Evolutionary conservation across 2,797 vertebrate genomes (phyloP).

Genomic region (Staurois parvus): DNA sequence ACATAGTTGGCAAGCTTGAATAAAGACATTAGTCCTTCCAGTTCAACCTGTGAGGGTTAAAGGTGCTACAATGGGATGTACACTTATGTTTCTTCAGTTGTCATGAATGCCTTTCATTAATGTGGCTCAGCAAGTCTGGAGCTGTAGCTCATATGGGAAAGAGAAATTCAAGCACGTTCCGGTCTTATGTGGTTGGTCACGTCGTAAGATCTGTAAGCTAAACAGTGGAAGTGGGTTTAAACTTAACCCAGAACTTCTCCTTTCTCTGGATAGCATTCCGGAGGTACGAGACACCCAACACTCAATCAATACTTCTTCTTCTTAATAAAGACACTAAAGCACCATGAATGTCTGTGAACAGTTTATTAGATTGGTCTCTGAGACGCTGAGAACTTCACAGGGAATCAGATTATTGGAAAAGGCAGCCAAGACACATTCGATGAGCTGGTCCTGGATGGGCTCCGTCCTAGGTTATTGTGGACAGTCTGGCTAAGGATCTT

Average conservation of each 20-base stretch:
- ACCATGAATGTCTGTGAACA: slow-evolving; percentile 26
- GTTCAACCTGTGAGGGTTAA: too few relatives aligned
- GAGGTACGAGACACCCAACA: slow-evolving; percentile 28
- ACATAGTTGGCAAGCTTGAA: too few relatives aligned
- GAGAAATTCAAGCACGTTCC: too few relatives aligned
- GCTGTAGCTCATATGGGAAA: too few relatives aligned
- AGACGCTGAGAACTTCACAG: slow-evolving; percentile 23
- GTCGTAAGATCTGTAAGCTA: background rate
- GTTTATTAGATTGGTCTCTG: slow-evolving; percentile 37
- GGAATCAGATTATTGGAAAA: slow-evolving; percentile 27
- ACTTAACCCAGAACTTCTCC: background rate
- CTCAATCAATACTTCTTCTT: slow-evolving; percentile 32
- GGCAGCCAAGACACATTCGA: slow-evolving; percentile 32
- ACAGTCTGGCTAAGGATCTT: background rate
- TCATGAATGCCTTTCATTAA: too few relatives aligned
- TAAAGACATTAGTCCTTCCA: too few relatives aligned
- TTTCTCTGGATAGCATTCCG: slow-evolving; percentile 16
- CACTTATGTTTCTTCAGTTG: too few relatives aligned
- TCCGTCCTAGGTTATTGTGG: background rate
- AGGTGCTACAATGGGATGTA: too few relatives aligned
- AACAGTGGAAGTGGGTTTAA: background rate
- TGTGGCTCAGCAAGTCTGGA: too few relatives aligned
- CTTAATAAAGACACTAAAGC: slow-evolving; percentile 37
- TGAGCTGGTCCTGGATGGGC: slow-evolving; percentile 51
- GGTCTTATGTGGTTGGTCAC: too few relatives aligned